Conservation (phyloP, 2,888 invertebrate genomes). For the Muscina levida region DNA sequence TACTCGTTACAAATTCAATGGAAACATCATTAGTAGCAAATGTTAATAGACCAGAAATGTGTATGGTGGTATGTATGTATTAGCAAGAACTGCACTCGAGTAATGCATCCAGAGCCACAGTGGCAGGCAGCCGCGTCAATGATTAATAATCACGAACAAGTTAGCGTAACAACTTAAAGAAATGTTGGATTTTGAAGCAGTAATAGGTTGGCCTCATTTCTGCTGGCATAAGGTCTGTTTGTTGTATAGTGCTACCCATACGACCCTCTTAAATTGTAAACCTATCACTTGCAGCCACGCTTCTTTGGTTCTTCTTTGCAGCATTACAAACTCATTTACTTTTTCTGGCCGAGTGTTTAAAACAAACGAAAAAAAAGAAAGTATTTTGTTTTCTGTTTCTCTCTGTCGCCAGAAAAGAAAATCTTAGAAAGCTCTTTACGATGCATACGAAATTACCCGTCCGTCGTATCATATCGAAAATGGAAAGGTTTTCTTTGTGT, state of each 20-base stretch:
- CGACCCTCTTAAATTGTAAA: conserved; percentile 11
- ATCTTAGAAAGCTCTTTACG: conserved; percentile 48
- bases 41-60: conserved; percentile 57
- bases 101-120: background rate
- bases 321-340: conserved; percentile 36
- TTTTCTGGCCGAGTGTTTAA: conserved; percentile 57
- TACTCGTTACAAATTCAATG: conserved; percentile 25
- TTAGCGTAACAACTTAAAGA: background rate
- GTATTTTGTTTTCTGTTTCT: conserved; percentile 48
- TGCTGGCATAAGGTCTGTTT: too few species aligned
- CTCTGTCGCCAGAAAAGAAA: conserved; percentile 36
- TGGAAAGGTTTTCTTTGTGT: conserved; percentile 57
- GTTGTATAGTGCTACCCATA: background rate
- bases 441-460: conserved; percentile 40
- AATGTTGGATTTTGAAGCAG: too few species aligned
- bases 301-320: conserved; percentile 20
- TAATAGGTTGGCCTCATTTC: too few species aligned
- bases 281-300: background rate
- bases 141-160: background rate
- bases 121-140: background rate
- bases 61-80: background rate
- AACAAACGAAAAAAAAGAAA: conserved; percentile 51
- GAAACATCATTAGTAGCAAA: conserved; percentile 44
- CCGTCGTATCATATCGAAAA: conserved; percentile 40
- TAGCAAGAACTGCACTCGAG: background rate